These are phyloP conservation scores for Anaspis maculata DNA, from an alignment of 2,888 invertebrate species.

Conservation along the genomic window DNA sequence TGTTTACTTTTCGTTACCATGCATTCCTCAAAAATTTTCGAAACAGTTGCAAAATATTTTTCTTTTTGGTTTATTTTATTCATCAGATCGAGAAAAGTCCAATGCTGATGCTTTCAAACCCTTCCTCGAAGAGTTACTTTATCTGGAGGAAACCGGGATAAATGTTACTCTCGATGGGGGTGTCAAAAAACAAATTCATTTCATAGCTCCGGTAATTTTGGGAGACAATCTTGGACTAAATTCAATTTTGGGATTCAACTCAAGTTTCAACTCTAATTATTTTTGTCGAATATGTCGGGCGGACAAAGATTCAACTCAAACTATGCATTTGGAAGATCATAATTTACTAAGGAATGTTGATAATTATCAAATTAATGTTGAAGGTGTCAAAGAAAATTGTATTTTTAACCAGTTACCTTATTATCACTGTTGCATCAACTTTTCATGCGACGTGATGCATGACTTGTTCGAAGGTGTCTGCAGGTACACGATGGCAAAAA, in stretches of 20 bases:
- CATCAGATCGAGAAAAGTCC: too few species aligned
- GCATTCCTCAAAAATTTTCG: background rate
- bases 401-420: background rate
- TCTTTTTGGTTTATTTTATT: background rate
- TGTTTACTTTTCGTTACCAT: constrained; percentile 1
- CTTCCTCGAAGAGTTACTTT: background rate
- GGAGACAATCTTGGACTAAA: background rate
- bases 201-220: background rate
- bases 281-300: background rate
- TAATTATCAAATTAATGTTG: background rate
- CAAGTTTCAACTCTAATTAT: background rate
- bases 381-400: background rate
- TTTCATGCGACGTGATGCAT: background rate
- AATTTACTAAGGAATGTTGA: background rate
- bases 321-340: background rate
- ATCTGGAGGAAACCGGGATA: background rate
- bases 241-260: background rate
- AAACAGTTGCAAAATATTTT: background rate
- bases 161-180: background rate
- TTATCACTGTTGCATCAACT: background rate
- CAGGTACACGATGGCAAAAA: background rate
- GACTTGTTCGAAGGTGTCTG: background rate
- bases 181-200: background rate
- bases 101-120: background rate
- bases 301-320: background rate